These are phyloP conservation scores for Sialia sialis DNA, from an alignment of 2,113 vertebrate species.

Conservation along the genomic window DNA sequence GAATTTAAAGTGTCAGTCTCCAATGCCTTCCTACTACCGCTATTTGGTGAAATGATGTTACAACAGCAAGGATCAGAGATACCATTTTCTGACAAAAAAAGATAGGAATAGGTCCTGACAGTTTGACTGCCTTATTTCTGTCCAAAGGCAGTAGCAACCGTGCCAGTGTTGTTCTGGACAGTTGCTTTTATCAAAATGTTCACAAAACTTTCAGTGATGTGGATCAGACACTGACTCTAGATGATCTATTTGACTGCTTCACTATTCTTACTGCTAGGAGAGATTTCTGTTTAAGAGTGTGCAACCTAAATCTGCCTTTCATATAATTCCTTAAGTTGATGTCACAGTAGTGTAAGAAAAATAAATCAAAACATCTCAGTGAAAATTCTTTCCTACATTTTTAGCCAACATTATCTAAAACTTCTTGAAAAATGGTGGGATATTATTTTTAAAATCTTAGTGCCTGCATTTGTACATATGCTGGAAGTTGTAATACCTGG, in stretches of 20 bases:
- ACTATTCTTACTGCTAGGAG: background rate
- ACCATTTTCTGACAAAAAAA: background rate
- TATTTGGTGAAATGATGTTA: background rate
- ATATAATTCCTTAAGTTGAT: background rate
- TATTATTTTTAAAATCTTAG: background rate
- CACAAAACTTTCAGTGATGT: background rate
- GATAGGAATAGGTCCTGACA: background rate
- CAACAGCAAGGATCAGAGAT: background rate
- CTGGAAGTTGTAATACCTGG: background rate
- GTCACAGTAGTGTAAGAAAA: background rate
- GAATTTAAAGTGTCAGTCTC: background rate
- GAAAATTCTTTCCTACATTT: background rate
- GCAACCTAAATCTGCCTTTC: background rate
- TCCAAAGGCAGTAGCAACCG: background rate
- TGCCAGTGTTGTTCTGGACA: background rate
- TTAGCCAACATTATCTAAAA: background rate
- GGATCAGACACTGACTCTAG: background rate
- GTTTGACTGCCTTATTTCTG: background rate
- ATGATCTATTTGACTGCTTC: background rate
- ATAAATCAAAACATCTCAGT: background rate
- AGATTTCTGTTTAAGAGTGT: background rate
- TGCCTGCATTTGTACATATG: background rate
- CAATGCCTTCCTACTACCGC: background rate
- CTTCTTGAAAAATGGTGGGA: background rate
- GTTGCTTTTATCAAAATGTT: background rate